Conservation (phyloP, 2,113 vertebrate genomes). For the Cottus gobio region DNA sequence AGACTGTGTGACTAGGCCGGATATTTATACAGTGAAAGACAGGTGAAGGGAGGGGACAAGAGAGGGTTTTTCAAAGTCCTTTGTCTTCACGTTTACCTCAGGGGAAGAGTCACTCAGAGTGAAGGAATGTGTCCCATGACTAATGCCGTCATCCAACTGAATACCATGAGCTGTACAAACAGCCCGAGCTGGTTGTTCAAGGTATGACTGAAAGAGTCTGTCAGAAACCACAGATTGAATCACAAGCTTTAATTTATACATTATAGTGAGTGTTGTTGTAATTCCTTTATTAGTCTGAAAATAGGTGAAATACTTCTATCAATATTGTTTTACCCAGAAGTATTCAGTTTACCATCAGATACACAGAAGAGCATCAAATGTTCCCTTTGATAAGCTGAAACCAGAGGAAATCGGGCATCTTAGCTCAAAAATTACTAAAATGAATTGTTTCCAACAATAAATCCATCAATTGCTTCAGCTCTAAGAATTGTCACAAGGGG, state of each 20-base stretch:
- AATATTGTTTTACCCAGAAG: background rate
- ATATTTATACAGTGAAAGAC: conserved; percentile 46
- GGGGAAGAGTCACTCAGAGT: background rate
- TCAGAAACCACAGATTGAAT: background rate
- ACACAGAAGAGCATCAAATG: background rate
- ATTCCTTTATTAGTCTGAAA: background rate
- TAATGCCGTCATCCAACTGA: background rate
- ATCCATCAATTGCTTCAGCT: background rate
- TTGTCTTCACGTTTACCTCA: background rate
- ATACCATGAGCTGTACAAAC: background rate
- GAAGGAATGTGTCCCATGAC: conserved; percentile 12
- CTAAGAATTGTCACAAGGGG: background rate
- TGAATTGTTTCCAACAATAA: background rate
- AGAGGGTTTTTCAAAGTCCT: background rate
- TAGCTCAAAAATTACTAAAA: background rate
- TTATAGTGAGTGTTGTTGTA: background rate
- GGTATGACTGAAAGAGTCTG: background rate
- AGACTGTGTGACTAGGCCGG: background rate
- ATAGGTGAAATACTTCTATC: background rate
- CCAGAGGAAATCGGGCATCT: background rate
- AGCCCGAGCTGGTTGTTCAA: background rate
- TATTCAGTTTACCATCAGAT: background rate
- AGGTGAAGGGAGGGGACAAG: conserved; percentile 29
- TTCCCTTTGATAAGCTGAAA: background rate
- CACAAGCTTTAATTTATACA: background rate